phyloP scores from a whole-genome alignment of 2,888 invertebrate genomes.

The Physocephala rufipes region DNA sequence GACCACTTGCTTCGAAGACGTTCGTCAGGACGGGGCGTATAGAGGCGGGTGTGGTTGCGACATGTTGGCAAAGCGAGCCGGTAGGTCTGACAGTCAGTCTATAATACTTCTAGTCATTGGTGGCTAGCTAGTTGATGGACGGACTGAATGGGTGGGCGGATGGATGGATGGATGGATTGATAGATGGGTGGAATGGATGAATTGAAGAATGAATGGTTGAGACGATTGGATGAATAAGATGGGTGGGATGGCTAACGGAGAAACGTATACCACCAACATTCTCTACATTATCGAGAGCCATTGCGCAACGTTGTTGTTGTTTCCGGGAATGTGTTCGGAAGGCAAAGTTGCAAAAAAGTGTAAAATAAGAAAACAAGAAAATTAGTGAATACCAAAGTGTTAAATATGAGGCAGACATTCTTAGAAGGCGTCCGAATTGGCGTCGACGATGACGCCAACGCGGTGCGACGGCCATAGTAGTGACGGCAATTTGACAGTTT shows the following conservation, averaged over 20 bases:
- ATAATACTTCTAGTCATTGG: background rate
- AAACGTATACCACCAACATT: slow-evolving; percentile 10
- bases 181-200: background rate
- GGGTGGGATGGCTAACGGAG: background rate
- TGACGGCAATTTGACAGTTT: slow-evolving; percentile 15
- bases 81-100: background rate
- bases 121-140: background rate
- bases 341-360: slow-evolving; percentile 19
- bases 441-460: slow-evolving; percentile 3
- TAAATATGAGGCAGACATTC: slow-evolving; percentile 41
- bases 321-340: slow-evolving; percentile 43
- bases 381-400: slow-evolving; percentile 43
- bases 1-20: background rate
- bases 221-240: too few species aligned
- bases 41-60: background rate
- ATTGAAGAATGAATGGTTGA: slow-evolving; percentile 1
- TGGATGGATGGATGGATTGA: background rate
- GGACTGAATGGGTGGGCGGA: background rate
- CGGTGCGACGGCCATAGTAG: background rate
- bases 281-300: background rate
- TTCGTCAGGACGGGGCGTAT: background rate
- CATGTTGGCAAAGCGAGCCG: background rate
- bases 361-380: slow-evolving; percentile 26
- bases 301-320: slow-evolving; percentile 27
- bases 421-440: slow-evolving; percentile 33